Conservation (phyloP, 2,888 invertebrate species). For the Notocelia uddmanniana region DNA sequence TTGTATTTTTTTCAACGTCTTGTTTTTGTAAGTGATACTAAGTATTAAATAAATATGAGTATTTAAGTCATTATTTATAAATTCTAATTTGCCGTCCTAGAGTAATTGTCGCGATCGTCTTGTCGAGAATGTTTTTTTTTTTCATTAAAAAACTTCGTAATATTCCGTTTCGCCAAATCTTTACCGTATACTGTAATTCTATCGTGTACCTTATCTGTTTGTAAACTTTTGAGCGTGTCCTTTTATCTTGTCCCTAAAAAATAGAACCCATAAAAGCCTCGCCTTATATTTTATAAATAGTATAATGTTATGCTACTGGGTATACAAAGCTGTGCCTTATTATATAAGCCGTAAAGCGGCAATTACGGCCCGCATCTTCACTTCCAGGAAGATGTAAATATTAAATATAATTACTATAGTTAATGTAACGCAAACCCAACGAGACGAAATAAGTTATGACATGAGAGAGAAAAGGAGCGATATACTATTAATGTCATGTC, state of each 20-base stretch:
- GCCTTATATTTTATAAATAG: neutral
- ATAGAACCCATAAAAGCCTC: neutral
- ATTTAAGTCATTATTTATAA: neutral
- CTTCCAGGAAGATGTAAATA: neutral
- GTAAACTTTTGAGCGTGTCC: neutral
- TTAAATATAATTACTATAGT: neutral
- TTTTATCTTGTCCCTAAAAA: neutral
- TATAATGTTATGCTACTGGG: neutral
- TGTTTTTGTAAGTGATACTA: neutral
- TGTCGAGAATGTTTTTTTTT: no score
- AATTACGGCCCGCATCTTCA: neutral
- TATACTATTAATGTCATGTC: no score
- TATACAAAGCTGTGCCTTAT: slow-evolving; percentile 31
- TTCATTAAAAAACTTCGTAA: no score
- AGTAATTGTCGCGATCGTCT: no score
- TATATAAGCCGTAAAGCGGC: neutral
- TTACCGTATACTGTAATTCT: no score
- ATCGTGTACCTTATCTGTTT: neutral
- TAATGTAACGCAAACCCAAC: no score
- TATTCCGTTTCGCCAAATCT: no score
- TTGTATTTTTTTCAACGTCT: no score
- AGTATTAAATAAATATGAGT: neutral
- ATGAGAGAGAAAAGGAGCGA: no score
- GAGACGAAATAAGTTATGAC: no score
- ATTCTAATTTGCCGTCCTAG: neutral